Evolutionary conservation across 2,113 vertebrate genomes (phyloP), one percentile per base, ranked within the genome.

Genomic region (Pycnonotus jocosus): DNA sequence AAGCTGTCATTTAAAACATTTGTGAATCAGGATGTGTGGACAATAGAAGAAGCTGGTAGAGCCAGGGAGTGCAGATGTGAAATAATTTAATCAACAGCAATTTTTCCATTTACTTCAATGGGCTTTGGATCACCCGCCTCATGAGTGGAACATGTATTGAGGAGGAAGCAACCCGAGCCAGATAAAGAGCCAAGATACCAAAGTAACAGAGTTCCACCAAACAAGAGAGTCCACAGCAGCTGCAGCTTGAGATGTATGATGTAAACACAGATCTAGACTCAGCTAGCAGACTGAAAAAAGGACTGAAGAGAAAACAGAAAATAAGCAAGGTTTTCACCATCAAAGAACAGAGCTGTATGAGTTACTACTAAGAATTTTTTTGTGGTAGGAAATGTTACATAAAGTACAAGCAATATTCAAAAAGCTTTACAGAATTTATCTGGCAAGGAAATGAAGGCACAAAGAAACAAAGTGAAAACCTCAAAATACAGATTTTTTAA

Each of bases 21-120:
- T 96, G 91, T 96, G 92, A 94, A 95, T 97, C 93, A 97, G 94
- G 95, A 97, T 96, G 91, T 93, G 92, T 91, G 93, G 94, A 96
- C 95, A 96, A 95, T 92, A 91, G 90, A 92, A 97, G 94, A 97
- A 94, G 96, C 95, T 95, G 87, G 93, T 95, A 88, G 94, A 96
- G 94, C 95, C 92, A 94, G 87, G 81, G 90, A 96, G 93, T 95
- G 92, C 94, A 95, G 93, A 95, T 95, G 93, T 97, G 95, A 96
- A 95, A 95, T 95, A 97, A 95, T 96, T 96, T 94, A 95, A 95
- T 97, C 95, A 95, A 94, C 81, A 61, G 91, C 91, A 94, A 91
- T 96, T 95, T 96, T 96, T 96, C 93, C 95, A 95, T 96, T 97
- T 96, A 96, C 95, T 96, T 95, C 96, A 95, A 95, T 95, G 94